Percentiles rank a stretch among this genome's conserved stretches.
Evolutionary conservation across 1,140 invertebrate genomes (phyloP).

Genomic region (Spodoptera frugiperda): DNA sequence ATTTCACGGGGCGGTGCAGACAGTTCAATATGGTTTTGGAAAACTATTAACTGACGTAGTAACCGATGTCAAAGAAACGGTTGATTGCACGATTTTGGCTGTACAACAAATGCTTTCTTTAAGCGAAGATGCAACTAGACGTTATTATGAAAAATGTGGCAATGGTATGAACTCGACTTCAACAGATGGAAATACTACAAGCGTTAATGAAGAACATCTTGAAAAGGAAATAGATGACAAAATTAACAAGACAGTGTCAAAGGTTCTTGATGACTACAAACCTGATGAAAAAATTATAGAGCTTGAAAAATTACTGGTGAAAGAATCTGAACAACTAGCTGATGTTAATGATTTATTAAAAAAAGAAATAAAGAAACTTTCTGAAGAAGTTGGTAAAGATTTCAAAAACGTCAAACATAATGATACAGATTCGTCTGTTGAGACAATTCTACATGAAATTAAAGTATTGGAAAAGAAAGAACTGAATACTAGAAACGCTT

Average conservation of each 20-base stretch:
- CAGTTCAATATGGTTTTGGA: conserved; percentile 67
- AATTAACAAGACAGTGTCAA: conserved; percentile 55
- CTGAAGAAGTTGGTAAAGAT: conserved; percentile 55
- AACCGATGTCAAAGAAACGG: conserved; percentile 68
- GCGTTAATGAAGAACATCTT: conserved; percentile 16
- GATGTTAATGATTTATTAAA: conserved; percentile 65
- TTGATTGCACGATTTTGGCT: conserved; percentile 74
- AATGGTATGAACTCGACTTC: conserved; percentile 20
- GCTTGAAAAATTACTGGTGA: conserved; percentile 44
- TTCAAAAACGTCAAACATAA: conserved; percentile 54
- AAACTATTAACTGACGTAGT: conserved; percentile 73
- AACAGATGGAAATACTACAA: not conserved
- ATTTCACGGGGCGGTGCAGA: conserved; percentile 63
- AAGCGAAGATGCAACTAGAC: conserved; percentile 55
- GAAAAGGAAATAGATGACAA: conserved; percentile 42
- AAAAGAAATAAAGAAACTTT: conserved; percentile 65
- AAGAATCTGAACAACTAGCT: conserved; percentile 61
- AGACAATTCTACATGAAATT: conserved; percentile 60
- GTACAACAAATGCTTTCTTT: conserved; percentile 68
- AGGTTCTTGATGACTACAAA: conserved; percentile 48
- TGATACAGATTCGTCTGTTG: conserved; percentile 50
- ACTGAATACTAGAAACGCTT: conserved; percentile 56
- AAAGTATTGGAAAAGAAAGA: conserved; percentile 63
- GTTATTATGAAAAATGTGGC: conserved; percentile 45
- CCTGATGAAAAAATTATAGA: conserved; percentile 48